Conservation (phyloP, 1,140 invertebrate genomes). For the Pseudoatta argentina region DNA sequence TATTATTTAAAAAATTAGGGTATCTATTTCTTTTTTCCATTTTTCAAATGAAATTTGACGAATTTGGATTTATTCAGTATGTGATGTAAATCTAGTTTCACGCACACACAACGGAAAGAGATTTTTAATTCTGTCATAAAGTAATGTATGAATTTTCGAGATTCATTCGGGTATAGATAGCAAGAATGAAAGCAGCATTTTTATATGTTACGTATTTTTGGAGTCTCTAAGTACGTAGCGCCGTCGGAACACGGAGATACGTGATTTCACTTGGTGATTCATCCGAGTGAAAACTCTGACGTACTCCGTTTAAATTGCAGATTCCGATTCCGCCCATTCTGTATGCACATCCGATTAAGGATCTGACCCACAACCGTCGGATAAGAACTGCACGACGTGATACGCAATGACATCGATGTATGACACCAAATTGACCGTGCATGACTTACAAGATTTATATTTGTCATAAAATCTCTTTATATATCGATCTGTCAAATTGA, state of each 20-base stretch:
- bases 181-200: slow-evolving; percentile 29
- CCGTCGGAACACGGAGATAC: slow-evolving; percentile 59
- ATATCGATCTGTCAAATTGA: not conserved
- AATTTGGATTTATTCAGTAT: not conserved
- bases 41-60: not conserved
- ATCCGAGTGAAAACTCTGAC: slow-evolving; percentile 78
- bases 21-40: not conserved
- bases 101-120: not conserved
- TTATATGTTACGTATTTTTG: slow-evolving; percentile 52
- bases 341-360: slow-evolving; percentile 73
- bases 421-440: slow-evolving; percentile 2
- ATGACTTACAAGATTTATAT: slow-evolving; percentile 41
- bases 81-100: not conserved
- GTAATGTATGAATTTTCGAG: slow-evolving; percentile 6
- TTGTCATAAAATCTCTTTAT: slow-evolving; percentile 12
- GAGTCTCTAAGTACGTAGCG: slow-evolving; percentile 46
- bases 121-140: not conserved
- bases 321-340: slow-evolving; percentile 71
- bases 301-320: slow-evolving; percentile 80
- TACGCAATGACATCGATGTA: not conserved
- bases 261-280: slow-evolving; percentile 76
- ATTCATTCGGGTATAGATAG: slow-evolving; percentile 15
- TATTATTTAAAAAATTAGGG: not conserved
- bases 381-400: slow-evolving; percentile 21
- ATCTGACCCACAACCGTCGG: slow-evolving; percentile 64